Base-by-base conservation (phyloP, 1,140 invertebrate genomes). In the Drosophila arizonae region DNA sequence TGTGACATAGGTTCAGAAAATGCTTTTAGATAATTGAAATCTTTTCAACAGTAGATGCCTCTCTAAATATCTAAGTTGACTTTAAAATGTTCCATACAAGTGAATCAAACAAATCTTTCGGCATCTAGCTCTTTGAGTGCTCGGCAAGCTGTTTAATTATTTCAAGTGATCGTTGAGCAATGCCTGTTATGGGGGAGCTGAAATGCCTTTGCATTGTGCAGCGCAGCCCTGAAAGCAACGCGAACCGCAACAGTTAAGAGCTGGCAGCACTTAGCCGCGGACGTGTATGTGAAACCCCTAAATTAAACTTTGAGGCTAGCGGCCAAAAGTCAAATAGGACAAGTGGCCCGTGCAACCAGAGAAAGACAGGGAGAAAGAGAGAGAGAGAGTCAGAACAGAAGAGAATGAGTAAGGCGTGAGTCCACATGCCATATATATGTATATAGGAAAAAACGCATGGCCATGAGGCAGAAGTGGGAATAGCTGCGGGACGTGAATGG, bases 271-370 rank as follows among this genome's bases (percentile, higher is more conserved):
- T 52, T 41, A 69, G 69, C 67, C 41, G 75, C 54, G 63, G 66
- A 77, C 76, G 70, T 60, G 57, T 74, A 72, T 81, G 82, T 76
- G 84, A 60, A 68, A 56, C 73, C 62, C 70, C 61, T 70, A 87
- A 87, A 87, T 87, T 87, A 80, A 87, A 87, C 73, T 79, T 56
- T 51, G 67, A 67, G 74, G 67, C 67, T 41, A 51, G 58, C 36
- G 54, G 76, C 54, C 55, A 61, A 72, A 60, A 45, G 62, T 51
- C 65, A 66, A 77, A 81, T 52, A 60, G 70, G 63, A 81, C 60
- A 69, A 52, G 61, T 33, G 28, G 15, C 30, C 51, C 51, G 58
- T 51, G 17, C 28, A 43, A 45, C 60, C 61, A 70, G 30, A 68
- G 70, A 28, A 39, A 61, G 72, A 71, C 51, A 60, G 63, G 26